Conservation (phyloP, 2,113 vertebrate genomes). For the Lasiurus borealis region DNA sequence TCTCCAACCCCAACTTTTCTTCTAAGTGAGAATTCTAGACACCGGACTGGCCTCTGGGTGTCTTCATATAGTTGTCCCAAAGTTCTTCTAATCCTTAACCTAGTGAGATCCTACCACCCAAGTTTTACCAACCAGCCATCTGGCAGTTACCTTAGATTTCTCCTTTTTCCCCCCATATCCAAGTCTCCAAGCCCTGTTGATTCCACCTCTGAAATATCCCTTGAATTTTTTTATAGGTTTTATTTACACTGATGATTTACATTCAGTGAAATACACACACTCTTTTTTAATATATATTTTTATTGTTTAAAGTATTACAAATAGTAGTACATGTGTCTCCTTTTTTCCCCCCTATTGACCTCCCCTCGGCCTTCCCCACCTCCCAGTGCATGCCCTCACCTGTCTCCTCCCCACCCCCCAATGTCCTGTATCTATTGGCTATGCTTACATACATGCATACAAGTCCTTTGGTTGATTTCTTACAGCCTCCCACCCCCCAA, state of each 20-base stretch:
- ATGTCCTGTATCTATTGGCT: too few species aligned
- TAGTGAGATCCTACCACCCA: background rate
- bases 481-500: too few species aligned
- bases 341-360: too few species aligned
- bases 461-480: too few species aligned
- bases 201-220: too few species aligned
- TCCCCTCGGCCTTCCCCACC: too few species aligned
- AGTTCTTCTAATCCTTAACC: background rate
- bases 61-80: background rate
- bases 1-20: background rate
- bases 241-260: background rate
- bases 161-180: background rate
- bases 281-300: background rate
- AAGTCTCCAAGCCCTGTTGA: background rate
- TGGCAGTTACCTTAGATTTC: background rate
- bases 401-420: too few species aligned
- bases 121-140: background rate
- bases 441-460: too few species aligned
- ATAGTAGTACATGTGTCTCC: too few species aligned
- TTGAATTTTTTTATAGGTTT: background rate
- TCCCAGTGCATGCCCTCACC: too few species aligned
- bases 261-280: background rate
- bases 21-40: background rate
- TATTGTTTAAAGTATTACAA: too few species aligned
- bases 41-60: background rate